These are phyloP conservation scores for Nansenia antarctica DNA, from an alignment of 2,113 vertebrate species.

Conservation along the genomic window DNA sequence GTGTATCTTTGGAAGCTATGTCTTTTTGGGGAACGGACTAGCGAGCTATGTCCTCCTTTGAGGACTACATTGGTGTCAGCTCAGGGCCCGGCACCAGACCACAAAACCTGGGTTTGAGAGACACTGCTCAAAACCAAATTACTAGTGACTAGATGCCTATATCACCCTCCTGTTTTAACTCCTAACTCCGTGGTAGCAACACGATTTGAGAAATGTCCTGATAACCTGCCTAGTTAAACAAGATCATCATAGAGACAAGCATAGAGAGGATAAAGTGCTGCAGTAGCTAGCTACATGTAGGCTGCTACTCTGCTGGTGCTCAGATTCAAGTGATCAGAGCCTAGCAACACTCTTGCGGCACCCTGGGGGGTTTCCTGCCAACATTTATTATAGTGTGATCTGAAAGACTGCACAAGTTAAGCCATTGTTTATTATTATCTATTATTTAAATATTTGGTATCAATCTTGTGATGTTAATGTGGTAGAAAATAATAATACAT, in stretches of 20 bases:
- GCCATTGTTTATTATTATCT: neutral
- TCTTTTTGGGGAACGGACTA: no score
- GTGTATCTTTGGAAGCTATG: no score
- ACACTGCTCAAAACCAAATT: no score
- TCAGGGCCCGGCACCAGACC: no score
- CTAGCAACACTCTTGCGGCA: neutral
- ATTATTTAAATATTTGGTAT: neutral
- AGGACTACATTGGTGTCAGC: no score
- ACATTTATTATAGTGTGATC: neutral
- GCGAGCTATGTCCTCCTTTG: no score
- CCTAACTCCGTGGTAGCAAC: no score
- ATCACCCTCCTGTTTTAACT: no score
- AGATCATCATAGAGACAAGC: no score
- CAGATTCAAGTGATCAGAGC: neutral
- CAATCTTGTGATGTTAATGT: neutral
- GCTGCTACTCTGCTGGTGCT: neutral
- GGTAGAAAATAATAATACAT: neutral
- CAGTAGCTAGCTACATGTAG: neutral
- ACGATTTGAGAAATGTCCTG: neutral
- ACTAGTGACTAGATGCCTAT: no score
- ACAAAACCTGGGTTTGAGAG: no score
- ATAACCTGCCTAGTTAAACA: neutral
- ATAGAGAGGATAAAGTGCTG: neutral
- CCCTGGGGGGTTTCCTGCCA: neutral
- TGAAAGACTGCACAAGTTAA: neutral